Evolutionary conservation across 2,797 vertebrate genomes (phyloP).

Genomic region (Nyctibius grandis): DNA sequence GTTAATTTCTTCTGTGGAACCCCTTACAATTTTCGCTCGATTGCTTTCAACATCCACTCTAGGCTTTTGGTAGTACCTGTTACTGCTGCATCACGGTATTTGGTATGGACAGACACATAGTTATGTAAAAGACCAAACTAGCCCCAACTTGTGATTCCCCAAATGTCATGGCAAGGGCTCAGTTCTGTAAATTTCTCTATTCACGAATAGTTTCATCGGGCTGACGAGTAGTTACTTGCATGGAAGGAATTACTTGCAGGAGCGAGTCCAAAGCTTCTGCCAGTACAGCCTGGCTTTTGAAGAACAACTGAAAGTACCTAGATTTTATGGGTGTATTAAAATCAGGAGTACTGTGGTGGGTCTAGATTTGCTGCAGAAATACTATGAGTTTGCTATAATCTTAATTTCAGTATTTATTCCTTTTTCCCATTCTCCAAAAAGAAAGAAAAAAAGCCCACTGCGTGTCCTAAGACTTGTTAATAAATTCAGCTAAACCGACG

Average conservation of each 20-base stretch:
- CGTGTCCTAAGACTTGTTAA: not conserved
- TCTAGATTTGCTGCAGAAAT: not conserved
- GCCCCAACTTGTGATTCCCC: not conserved
- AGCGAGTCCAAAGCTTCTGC: not conserved
- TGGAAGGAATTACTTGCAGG: not conserved
- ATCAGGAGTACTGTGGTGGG: not conserved
- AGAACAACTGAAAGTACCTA: not conserved
- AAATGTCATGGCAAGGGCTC: slow-evolving; percentile 15
- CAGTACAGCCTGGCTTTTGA: slow-evolving; percentile 11
- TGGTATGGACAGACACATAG: not conserved
- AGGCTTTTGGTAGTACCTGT: not conserved
- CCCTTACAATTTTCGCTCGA: not conserved
- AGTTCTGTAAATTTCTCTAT: not conserved
- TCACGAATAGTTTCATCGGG: not conserved
- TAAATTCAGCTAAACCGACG: not conserved
- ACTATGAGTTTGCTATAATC: not conserved
- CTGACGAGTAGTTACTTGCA: slow-evolving; percentile 23
- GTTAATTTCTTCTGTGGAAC: not conserved
- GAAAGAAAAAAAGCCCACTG: not conserved
- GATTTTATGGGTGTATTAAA: not conserved
- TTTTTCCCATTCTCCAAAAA: not conserved
- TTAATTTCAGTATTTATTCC: not conserved
- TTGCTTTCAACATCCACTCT: not conserved
- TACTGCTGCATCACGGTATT: not conserved
- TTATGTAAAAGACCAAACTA: not conserved